Conservation (phyloP, 2,797 vertebrate species). For the Parauchenoglanis ngamensis region DNA sequence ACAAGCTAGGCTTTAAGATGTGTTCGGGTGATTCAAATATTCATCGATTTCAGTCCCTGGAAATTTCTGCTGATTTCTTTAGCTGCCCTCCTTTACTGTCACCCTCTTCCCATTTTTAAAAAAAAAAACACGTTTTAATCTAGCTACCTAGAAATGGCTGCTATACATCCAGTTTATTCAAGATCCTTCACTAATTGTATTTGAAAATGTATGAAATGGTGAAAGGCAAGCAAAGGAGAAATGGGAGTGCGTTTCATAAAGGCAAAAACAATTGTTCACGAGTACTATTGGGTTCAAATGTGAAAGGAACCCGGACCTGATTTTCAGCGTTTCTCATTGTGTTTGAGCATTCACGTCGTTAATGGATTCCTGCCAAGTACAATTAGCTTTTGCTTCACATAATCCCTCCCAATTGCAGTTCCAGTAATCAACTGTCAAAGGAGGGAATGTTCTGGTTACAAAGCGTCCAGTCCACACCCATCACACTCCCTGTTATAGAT, state of each 20-base stretch:
- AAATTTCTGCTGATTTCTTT: no score
- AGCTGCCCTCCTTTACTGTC: no score
- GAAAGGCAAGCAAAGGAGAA: background rate
- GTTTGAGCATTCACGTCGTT: background rate
- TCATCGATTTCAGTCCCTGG: background rate
- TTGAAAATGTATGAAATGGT: background rate
- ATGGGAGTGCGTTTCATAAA: no score
- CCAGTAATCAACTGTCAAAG: conserved; percentile 5
- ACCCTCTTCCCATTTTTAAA: no score
- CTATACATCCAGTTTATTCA: background rate
- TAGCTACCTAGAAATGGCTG: background rate
- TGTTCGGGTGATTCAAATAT: background rate
- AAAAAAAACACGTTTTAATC: background rate
- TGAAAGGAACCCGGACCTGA: background rate
- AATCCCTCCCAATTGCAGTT: background rate
- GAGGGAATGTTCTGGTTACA: background rate
- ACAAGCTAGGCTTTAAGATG: background rate
- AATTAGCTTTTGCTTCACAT: background rate
- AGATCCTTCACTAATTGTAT: background rate
- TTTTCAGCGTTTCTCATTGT: background rate
- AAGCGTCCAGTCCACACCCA: conserved; percentile 29
- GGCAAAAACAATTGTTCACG: no score
- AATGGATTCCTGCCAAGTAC: background rate
- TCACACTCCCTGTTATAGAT: background rate
- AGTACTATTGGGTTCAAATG: no score